Percentiles rank a stretch among this genome's conserved stretches.
phyloP scores from a whole-genome alignment of 2,113 vertebrate genomes.

The Chaetura pelagica region DNA sequence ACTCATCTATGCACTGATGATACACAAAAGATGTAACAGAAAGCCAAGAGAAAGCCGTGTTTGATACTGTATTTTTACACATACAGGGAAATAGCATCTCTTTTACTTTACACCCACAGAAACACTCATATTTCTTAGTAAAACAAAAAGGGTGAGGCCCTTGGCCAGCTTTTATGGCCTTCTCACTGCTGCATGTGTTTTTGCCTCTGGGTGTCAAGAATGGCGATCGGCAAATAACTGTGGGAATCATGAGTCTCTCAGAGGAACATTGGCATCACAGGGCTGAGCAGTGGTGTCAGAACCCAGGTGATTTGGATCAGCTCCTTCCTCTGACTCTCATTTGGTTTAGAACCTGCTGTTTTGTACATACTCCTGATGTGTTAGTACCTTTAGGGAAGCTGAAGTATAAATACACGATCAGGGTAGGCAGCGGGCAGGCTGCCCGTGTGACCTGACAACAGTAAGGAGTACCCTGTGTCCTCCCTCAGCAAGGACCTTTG shows the following conservation, averaged over 20 bases:
- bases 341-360: background rate
- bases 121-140: background rate
- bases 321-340: background rate
- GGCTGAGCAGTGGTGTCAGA: background rate
- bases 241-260: background rate
- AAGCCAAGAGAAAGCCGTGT: background rate
- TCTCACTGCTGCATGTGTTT: background rate
- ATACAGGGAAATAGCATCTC: background rate
- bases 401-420: background rate
- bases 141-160: background rate
- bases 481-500: background rate
- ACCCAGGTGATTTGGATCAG: background rate
- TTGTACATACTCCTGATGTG: background rate
- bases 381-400: background rate
- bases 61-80: background rate
- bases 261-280: background rate
- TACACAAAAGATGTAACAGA: background rate
- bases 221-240: background rate
- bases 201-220: background rate
- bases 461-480: background rate
- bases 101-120: background rate
- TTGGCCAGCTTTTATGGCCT: background rate
- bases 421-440: accelerated
- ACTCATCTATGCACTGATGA: background rate
- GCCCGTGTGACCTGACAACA: background rate